These are phyloP conservation scores for Dicranocentrus wangi DNA, from an alignment of 2,888 invertebrate species.

Conservation along the genomic window DNA sequence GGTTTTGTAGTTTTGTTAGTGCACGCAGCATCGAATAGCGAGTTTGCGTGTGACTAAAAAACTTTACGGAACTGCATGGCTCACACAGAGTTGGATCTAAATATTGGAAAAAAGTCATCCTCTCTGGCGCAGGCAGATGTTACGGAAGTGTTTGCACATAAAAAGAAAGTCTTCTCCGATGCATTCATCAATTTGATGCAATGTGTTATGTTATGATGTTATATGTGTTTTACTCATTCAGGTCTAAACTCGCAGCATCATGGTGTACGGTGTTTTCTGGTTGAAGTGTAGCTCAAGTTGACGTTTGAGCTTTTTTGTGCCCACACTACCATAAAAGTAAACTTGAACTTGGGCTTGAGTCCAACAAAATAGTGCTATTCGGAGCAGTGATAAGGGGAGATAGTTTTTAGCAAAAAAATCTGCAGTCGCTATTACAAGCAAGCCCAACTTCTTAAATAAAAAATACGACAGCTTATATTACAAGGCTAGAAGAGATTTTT, in stretches of 20 bases:
- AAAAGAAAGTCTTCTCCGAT: conserved; percentile 25
- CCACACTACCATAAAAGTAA: conserved; percentile 59
- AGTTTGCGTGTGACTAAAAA: conserved; percentile 6
- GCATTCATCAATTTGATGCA: conserved; percentile 6
- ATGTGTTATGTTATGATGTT: not conserved
- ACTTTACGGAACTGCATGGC: too few relatives aligned
- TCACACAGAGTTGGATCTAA: too few relatives aligned
- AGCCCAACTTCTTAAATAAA: too few relatives aligned
- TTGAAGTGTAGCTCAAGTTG: conserved; percentile 17
- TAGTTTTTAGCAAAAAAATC: not conserved
- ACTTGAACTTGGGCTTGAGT: conserved; percentile 62
- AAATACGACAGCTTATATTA: too few relatives aligned
- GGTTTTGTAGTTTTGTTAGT: not conserved
- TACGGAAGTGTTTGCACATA: conserved; percentile 27
- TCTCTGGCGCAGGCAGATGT: conserved; percentile 6
- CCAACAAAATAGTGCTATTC: conserved; percentile 50
- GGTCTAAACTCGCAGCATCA: too few relatives aligned
- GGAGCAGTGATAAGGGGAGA: conserved; percentile 7
- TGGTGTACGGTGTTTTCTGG: too few relatives aligned
- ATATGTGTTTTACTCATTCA: too few relatives aligned
- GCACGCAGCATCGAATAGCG: not conserved
- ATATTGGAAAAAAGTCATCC: too few relatives aligned
- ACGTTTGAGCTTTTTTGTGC: conserved; percentile 19
- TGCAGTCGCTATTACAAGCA: not conserved
- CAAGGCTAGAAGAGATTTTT: too few relatives aligned